Percentiles rank a stretch among this genome's conserved stretches.
These are phyloP conservation scores for Notothenia coriiceps DNA, from an alignment of 2,113 vertebrate species.

Conservation along the genomic window DNA sequence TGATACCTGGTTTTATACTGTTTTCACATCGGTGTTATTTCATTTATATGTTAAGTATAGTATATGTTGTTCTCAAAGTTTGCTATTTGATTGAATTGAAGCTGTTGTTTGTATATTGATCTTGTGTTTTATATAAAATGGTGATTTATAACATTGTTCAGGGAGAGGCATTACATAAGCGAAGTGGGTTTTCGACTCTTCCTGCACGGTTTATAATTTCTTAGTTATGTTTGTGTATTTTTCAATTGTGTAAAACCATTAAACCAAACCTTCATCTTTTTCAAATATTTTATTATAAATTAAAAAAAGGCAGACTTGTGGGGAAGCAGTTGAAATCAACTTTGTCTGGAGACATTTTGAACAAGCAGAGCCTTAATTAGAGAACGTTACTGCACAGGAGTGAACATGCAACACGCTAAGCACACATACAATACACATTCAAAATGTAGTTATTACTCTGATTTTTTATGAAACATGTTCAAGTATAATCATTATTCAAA, in stretches of 20 bases:
- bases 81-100: too few relatives aligned
- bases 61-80: too few relatives aligned
- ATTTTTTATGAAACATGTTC: not conserved
- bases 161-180: too few relatives aligned
- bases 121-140: too few relatives aligned
- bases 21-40: too few relatives aligned
- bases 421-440: not conserved
- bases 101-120: too few relatives aligned
- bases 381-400: not conserved
- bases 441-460: not conserved
- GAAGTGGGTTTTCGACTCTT: too few relatives aligned
- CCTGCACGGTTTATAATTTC: conserved; percentile 10
- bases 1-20: too few relatives aligned
- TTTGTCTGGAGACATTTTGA: conserved; percentile 40
- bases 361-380: not conserved
- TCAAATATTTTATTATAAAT: conserved; percentile 69
- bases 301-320: conserved; percentile 26
- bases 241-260: too few relatives aligned
- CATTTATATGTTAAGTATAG: too few relatives aligned
- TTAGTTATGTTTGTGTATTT: not conserved
- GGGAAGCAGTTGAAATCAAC: conserved; percentile 43
- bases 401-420: not conserved
- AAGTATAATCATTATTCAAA: not conserved
- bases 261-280: conserved; percentile 20
- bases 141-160: too few relatives aligned